Evolutionary conservation across 2,888 invertebrate species (phyloP).

Genomic region (Hetaerina titia): DNA sequence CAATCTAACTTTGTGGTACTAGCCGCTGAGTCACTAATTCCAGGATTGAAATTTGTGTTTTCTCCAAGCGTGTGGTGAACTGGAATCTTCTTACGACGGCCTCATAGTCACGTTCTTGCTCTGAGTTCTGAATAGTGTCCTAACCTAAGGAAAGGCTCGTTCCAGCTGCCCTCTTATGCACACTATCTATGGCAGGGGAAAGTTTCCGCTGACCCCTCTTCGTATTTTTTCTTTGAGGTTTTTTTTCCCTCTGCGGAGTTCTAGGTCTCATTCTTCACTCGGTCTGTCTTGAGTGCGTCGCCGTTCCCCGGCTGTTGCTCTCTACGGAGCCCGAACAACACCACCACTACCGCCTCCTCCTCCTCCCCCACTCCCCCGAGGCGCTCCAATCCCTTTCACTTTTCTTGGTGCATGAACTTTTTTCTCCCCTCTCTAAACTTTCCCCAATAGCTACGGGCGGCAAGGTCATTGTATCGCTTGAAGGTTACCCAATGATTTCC

Average conservation of each 20-base stretch:
- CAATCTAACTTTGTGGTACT: too few species aligned
- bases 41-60: too few species aligned
- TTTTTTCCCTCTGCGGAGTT: background rate
- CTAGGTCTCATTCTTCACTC: background rate
- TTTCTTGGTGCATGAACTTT: slow-evolving; percentile 18
- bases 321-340: background rate
- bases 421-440: background rate
- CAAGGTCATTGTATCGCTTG: background rate
- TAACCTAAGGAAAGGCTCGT: too few species aligned
- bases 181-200: background rate
- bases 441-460: background rate
- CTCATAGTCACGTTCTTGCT: too few species aligned
- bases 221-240: background rate
- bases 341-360: background rate
- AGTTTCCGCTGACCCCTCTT: background rate
- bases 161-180: too few species aligned
- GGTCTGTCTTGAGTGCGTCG: background rate
- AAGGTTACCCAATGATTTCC: slow-evolving; percentile 35
- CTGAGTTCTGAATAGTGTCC: too few species aligned
- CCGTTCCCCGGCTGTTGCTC: background rate
- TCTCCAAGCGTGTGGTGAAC: too few species aligned
- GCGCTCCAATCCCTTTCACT: slow-evolving; percentile 20
- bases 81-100: too few species aligned
- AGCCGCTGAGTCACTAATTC: too few species aligned
- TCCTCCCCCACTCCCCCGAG: background rate